Evolutionary conservation across 2,113 vertebrate genomes (phyloP).

Genomic region (Thalassoma bifasciatum): DNA sequence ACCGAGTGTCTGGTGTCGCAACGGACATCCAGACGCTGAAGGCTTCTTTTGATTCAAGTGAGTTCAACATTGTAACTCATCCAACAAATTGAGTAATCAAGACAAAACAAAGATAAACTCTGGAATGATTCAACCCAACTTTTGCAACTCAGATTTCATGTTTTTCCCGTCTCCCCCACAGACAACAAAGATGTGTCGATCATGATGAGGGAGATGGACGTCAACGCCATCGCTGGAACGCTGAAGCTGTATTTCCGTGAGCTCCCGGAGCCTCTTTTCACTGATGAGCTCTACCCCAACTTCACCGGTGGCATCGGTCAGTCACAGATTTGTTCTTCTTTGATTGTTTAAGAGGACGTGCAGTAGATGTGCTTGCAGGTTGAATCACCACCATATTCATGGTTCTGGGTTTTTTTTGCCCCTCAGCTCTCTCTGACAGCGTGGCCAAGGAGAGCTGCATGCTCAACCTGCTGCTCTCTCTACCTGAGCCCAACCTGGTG

Average conservation of each 20-base stretch:
- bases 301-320: slow-evolving; percentile 95
- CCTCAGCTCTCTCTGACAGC: slow-evolving; percentile 92
- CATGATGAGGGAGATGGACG: slow-evolving; percentile 99
- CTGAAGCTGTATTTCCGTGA: slow-evolving; percentile 97
- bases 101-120: neutral
- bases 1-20: slow-evolving; percentile 96
- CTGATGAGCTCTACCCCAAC: slow-evolving; percentile 95
- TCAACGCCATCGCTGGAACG: slow-evolving; percentile 96
- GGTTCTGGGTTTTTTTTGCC: slow-evolving; percentile 15
- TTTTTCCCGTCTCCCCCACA: slow-evolving; percentile 57
- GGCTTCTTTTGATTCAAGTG: slow-evolving; percentile 95
- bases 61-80: slow-evolving; percentile 70
- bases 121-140: too few species aligned
- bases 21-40: slow-evolving; percentile 97
- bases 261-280: slow-evolving; percentile 96
- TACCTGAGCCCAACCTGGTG: slow-evolving; percentile 95
- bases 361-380: neutral
- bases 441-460: slow-evolving; percentile 99
- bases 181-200: slow-evolving; percentile 96
- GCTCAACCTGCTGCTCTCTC: slow-evolving; percentile 94
- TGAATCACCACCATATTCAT: neutral
- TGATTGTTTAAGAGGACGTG: neutral
- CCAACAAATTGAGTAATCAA: neutral
- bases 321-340: slow-evolving; percentile 47
- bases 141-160: too few species aligned